Percentiles rank a stretch among this genome's conserved stretches.
phyloP scores from a whole-genome alignment of 2,113 vertebrate genomes.

The Hippocampus guttulatus region DNA sequence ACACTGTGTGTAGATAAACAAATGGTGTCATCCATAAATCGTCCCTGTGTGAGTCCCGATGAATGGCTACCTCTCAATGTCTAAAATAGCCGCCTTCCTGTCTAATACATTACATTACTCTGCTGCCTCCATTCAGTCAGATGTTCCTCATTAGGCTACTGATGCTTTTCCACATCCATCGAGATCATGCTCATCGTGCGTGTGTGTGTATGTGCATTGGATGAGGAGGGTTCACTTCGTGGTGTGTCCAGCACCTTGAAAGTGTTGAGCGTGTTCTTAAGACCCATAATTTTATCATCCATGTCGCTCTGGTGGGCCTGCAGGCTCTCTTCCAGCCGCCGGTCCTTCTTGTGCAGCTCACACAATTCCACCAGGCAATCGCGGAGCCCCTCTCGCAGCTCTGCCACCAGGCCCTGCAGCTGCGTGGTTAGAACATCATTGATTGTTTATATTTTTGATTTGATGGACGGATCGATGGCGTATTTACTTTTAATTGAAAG shows the following conservation, averaged over 20 bases:
- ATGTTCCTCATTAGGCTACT: constrained; percentile 37
- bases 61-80: neutral
- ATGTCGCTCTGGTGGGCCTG: constrained; percentile 83
- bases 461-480: too few species aligned
- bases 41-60: neutral
- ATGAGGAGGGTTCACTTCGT: neutral
- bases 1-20: neutral
- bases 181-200: constrained; percentile 13
- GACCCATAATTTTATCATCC: constrained; percentile 87
- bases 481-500: too few species aligned
- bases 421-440: constrained; percentile 20
- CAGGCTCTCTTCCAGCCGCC: constrained; percentile 83
- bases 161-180: neutral
- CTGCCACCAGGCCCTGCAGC: constrained; percentile 88
- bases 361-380: constrained; percentile 82
- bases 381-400: constrained; percentile 87
- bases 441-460: neutral
- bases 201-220: constrained; percentile 2
- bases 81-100: constrained; percentile 10
- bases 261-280: constrained; percentile 90
- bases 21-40: neutral
- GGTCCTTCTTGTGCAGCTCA: constrained; percentile 83
- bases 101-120: constrained; percentile 30
- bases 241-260: constrained; percentile 78
- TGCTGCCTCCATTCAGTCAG: constrained; percentile 30